Base-by-base conservation (phyloP, 2,113 vertebrate species). In the Candoia aspera region DNA sequence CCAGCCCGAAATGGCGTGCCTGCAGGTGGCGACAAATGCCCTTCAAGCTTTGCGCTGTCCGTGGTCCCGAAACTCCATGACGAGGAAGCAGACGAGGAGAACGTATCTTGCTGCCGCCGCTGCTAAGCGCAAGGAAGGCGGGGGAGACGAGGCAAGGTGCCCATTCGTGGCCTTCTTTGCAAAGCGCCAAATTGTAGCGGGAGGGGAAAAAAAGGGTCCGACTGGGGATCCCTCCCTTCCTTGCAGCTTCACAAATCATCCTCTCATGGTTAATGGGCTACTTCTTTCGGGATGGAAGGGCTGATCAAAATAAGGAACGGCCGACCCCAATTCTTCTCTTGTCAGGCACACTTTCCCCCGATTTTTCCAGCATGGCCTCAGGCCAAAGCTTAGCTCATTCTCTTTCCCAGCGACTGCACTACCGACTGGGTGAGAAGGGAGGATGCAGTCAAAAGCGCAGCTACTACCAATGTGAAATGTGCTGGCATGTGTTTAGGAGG, bases 1-100 rank as follows among this genome's bases (percentile, higher is more conserved):
- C 26, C 2, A 87, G 12, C 6, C 2, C 64, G 88, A 88, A 57
- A 84, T 23, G 49, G 0, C 83, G 93, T n/a, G 91, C 97, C 97
- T 85, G 96, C 93, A 97, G 97, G 96, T 97, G 97, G 97, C 97
- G 95, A 95, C 95, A 95, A 90, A 93, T 86, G 17, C 49, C 94
- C 93, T 97, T 37, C 17, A 46, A 94, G 94, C n/a, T 64, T 21
- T 19, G 95, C 94, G 91, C 97, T 96, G 95, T 97, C 96, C 97
- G 58, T 8, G 95, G 96, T 97, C 87, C 97, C 97, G 97, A 94
- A 95, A 33, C 2, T 11, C 1, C 4, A 9, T 1, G 26, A 11
- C 53, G 11, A 0, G 21, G 83, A n/a, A 53, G 23, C 19, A 23
- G 23, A 13, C 21, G 53, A 21, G 0, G 54, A 24, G 49, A 37